Conservation (phyloP, 1,140 invertebrate species). For the Saccostrea glomerata region DNA sequence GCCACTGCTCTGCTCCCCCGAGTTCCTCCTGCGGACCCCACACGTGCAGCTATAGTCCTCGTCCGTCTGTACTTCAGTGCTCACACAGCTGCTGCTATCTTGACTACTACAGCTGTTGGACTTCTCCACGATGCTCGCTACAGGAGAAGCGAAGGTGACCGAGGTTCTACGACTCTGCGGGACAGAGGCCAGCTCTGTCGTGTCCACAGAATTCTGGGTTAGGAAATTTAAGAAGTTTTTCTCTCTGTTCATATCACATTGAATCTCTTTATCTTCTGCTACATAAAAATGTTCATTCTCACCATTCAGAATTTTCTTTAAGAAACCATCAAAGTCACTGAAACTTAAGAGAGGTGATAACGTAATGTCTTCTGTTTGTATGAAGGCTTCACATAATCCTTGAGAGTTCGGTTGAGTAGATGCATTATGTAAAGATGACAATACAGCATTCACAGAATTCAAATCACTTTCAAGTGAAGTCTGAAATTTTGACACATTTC, state of each 20-base stretch:
- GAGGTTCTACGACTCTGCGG: neutral
- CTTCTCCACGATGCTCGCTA: neutral
- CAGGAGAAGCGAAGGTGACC: neutral
- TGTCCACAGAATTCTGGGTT: neutral
- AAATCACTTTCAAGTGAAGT: neutral
- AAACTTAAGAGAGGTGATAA: constrained; percentile 63
- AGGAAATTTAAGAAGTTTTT: neutral
- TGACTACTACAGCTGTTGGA: neutral
- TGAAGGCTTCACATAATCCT: constrained; percentile 35
- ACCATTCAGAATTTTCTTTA: constrained; percentile 49
- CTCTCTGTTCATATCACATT: constrained; percentile 55
- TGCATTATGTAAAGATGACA: neutral
- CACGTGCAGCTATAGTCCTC: neutral
- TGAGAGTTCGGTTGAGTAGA: neutral
- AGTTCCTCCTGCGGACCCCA: neutral
- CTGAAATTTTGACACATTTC: neutral
- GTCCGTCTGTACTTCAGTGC: constrained; percentile 8
- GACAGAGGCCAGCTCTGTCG: neutral
- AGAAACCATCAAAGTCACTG: constrained; percentile 49
- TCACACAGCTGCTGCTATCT: neutral
- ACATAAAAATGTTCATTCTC: constrained; percentile 55
- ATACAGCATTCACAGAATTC: constrained; percentile 19
- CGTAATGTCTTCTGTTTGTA: constrained; percentile 66
- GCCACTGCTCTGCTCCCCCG: neutral
- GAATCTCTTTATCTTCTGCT: constrained; percentile 57